Conservation (phyloP, 2,888 invertebrate genomes). For the Synergus itoensis region DNA sequence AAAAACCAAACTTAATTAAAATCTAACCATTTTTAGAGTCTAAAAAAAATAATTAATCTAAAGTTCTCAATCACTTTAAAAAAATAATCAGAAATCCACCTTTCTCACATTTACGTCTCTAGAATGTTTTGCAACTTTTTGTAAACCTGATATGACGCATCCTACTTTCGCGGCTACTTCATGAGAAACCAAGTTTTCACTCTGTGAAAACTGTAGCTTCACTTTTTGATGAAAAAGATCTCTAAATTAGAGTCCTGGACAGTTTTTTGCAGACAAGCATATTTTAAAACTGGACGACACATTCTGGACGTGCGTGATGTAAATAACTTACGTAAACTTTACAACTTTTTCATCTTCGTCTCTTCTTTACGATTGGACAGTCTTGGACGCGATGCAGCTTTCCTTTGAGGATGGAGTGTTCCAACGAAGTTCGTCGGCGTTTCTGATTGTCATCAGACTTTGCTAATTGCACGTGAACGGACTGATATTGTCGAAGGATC, state of each 20-base stretch:
- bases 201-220: background rate
- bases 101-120: conserved; percentile 37
- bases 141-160: conserved; percentile 24
- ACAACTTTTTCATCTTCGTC: conserved; percentile 4
- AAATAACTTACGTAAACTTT: conserved; percentile 49
- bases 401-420: conserved; percentile 36
- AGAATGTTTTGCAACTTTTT: conserved; percentile 20
- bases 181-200: conserved; percentile 12
- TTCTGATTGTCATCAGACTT: conserved; percentile 38
- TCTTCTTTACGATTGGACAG: conserved; percentile 52
- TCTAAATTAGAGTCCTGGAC: background rate
- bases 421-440: background rate
- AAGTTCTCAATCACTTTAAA: background rate
- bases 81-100: background rate
- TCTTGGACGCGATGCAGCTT: conserved; percentile 61
- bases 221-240: background rate
- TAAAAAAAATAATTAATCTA: conserved; percentile 21
- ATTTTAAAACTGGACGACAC: conserved; percentile 67
- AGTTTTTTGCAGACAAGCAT: conserved; percentile 11
- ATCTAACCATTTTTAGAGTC: conserved; percentile 7
- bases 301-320: conserved; percentile 67
- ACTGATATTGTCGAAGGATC: conserved; percentile 33
- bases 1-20: conserved; percentile 28
- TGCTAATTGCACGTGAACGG: conserved; percentile 37
- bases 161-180: conserved; percentile 25